Percentiles rank a stretch among this genome's conserved stretches.
These are phyloP conservation scores for Alectura lathami DNA, from an alignment of 2,113 vertebrate species.

Conservation along the genomic window DNA sequence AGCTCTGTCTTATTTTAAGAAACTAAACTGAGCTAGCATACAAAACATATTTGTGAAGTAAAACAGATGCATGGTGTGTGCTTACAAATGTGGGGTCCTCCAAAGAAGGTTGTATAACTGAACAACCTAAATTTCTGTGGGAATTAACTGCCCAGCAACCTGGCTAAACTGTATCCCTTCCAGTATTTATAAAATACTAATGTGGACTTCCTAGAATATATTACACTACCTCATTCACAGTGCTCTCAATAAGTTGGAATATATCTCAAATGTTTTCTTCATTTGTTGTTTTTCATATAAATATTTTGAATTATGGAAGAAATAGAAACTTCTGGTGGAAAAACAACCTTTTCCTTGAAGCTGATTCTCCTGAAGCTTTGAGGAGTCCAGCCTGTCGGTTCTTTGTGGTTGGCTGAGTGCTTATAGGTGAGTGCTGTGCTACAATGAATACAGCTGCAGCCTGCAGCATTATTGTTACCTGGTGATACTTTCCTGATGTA, in stretches of 20 bases:
- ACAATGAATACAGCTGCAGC: background rate
- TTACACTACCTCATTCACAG: no score
- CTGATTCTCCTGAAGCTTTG: background rate
- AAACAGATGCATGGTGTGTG: background rate
- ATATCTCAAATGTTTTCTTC: background rate
- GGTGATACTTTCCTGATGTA: background rate
- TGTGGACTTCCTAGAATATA: background rate
- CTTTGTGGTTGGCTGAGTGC: background rate
- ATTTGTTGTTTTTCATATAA: background rate
- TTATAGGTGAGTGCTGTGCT: background rate
- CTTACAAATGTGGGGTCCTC: background rate
- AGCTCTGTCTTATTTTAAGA: background rate
- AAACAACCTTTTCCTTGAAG: fast-evolving
- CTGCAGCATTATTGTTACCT: background rate
- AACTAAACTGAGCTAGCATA: background rate
- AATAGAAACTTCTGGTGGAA: background rate
- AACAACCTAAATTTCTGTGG: background rate
- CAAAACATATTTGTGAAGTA: background rate
- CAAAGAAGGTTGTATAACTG: background rate
- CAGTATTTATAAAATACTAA: background rate
- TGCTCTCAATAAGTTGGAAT: background rate
- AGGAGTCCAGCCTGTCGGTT: background rate
- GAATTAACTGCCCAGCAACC: background rate
- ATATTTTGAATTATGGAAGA: background rate
- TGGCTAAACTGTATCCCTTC: background rate